Base-by-base conservation (phyloP, 1,140 invertebrate genomes). In the Magallana ariakensis region DNA sequence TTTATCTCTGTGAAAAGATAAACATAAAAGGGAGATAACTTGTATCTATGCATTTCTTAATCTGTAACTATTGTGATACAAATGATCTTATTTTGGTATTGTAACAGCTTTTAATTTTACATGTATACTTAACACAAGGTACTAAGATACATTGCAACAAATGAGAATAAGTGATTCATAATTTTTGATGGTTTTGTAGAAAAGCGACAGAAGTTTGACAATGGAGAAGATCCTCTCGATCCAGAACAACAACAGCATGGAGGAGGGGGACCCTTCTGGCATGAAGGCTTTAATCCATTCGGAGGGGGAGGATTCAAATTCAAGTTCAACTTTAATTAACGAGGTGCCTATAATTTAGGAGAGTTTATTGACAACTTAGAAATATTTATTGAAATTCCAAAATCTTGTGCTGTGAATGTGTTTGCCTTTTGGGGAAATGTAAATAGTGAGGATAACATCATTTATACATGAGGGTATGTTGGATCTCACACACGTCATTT, bases 201-300 rank as follows among this genome's bases (percentile, higher is more conserved):
- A 93, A 99, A 99, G 95, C 95, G 98, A 89, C 96, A 96, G 87
- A 97, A 98, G 94, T 99, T 98, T 94, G 99, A 99, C 95, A 96
- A 96, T 90, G 99, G 99, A 83, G 97, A 98, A 92, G 99, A 99
- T 96, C 99, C 99, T 0, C 95, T 99, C 70, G 99, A 99, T 95
- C 99, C 99, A 0, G 98, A 99, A 95, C 96, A 96, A 9, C 95
- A 95, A 85, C 92, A 94, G 33, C 85, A 91, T 6, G 92, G 91
- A 33, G 90, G 91, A 10, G 85, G 87, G n/a, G 87, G 87, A 9
- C 94, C 94, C 46, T 94, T 94, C 88, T 92, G 90, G 82, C 93
- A 94, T 60, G 92, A 94, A 58, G 96, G 96, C 62, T 97, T 97
- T 91, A 97, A 97, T 95, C 97, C 97, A 88, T 97, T 97, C 94